Evolutionary conservation across 2,113 vertebrate genomes (phyloP), one percentile per base, ranked within the genome.

Genomic region (Ailurus styani): DNA sequence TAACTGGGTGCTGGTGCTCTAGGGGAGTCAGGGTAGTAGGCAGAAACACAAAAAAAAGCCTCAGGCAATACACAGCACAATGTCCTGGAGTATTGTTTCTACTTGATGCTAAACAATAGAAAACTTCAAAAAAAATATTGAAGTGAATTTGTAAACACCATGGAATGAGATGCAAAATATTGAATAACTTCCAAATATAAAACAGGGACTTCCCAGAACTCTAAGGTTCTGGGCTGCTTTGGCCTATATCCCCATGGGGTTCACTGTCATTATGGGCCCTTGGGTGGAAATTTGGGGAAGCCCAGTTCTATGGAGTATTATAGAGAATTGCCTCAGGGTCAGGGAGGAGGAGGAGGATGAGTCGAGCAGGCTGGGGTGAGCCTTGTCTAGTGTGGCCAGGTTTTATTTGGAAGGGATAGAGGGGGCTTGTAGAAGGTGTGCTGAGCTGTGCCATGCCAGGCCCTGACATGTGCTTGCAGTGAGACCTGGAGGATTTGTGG

Each of bases 381-480:
- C 27, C 18, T 13, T 31, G 9, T 31, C 60, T 34, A 10, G 25
- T 20, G 1, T 34, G 13, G 72, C 31, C n/a, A 27, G 45, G 2
- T 14, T 66, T 70, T 23, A 47, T 84, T 60, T 29, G 68, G 40
- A 54, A 77, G 18, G 25, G 27, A 47, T 4, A 6, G 57, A 72
- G 66, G 5, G 52, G 3, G 37, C n/a, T n/a, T 45, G 17, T n/a
- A 64, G 57, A 21, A 40, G 8, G 0, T 17, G 21, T 31, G 10
- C 47, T 62, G 23, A 62, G 34, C 77, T 27, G 21, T 2, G 0
- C 81, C 15, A 2, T 37, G 31, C 31, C 14, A 12, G 62, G 7
- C 47, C 4, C 11, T 10, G 1, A 6, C 13, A 23, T 1, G 1
- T 20, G 10, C 66, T 90, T 3, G 1, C 3, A 14, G n/a, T 6